A percentile compares a stretch with the other conserved stretches of the same genome.
phyloP scores from a whole-genome alignment of 2,113 vertebrate genomes.

The Corythaeola cristata region DNA sequence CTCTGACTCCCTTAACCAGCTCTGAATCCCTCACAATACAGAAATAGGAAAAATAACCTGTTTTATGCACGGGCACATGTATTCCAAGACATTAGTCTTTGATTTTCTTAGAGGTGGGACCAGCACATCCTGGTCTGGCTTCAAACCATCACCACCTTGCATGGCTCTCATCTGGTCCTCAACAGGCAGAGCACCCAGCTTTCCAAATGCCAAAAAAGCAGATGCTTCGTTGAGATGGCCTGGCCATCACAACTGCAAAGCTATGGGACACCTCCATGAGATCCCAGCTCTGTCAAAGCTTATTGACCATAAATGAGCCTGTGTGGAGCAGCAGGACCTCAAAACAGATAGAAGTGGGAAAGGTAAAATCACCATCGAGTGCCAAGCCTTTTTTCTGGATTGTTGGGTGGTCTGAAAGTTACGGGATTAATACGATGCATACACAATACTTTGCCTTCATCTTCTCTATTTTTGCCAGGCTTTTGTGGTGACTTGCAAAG shows the following conservation, averaged over 20 bases:
- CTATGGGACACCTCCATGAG: neutral
- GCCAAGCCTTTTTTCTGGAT: neutral
- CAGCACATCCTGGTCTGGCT: neutral
- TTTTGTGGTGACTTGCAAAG: constrained; percentile 17
- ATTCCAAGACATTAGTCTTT: neutral
- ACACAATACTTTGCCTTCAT: neutral
- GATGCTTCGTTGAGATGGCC: neutral
- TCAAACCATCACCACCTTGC: neutral
- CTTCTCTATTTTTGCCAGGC: neutral
- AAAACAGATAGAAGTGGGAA: neutral
- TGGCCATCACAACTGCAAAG: neutral
- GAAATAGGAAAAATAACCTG: neutral
- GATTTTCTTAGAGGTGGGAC: neutral
- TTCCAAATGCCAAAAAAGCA: neutral
- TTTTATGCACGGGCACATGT: neutral
- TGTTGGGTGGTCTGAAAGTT: constrained; percentile 10
- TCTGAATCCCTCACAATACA: neutral
- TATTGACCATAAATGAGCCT: neutral
- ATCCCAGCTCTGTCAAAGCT: neutral
- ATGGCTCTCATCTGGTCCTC: neutral
- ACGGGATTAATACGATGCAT: neutral
- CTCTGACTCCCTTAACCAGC: neutral
- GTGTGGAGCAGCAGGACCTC: neutral
- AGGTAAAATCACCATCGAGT: neutral
- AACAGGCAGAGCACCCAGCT: accelerated